Conservation (phyloP, 1,140 invertebrate species). For the Leptinotarsa undecemlineata region DNA sequence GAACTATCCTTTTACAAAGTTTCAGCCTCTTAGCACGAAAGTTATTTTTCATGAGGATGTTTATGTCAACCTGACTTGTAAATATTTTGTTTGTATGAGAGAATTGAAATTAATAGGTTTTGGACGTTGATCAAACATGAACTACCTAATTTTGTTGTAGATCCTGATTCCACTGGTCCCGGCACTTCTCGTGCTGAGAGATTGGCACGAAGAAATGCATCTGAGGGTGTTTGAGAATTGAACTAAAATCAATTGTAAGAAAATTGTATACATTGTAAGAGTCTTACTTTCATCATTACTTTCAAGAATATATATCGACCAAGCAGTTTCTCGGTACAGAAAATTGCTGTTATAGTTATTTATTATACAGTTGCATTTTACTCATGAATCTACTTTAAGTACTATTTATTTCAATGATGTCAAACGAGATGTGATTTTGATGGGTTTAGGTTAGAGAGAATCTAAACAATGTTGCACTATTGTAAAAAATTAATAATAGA, state of each 20-base stretch:
- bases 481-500: conserved; percentile 23
- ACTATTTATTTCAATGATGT: conserved; percentile 20
- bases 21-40: too few relatives aligned
- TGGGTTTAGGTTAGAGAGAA: conserved; percentile 12
- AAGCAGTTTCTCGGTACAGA: too few relatives aligned
- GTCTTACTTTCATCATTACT: too few relatives aligned
- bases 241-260: too few relatives aligned
- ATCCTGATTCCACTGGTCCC: conserved; percentile 19
- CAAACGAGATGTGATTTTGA: neutral
- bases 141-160: conserved; percentile 30
- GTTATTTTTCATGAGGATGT: too few relatives aligned
- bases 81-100: neutral
- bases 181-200: conserved; percentile 30
- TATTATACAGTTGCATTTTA: neutral
- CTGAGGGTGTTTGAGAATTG: conserved; percentile 4
- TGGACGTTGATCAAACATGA: neutral
- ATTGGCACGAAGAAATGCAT: conserved; percentile 31
- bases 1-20: too few relatives aligned
- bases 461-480: conserved; percentile 23
- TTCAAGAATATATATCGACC: too few relatives aligned
- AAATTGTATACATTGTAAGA: too few relatives aligned
- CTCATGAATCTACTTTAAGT: neutral
- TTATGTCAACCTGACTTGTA: too few relatives aligned
- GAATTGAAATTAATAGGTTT: neutral
- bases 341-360: too few relatives aligned